phyloP scores from a whole-genome alignment of 2,888 invertebrate genomes.

The Lathronympha strigana region DNA sequence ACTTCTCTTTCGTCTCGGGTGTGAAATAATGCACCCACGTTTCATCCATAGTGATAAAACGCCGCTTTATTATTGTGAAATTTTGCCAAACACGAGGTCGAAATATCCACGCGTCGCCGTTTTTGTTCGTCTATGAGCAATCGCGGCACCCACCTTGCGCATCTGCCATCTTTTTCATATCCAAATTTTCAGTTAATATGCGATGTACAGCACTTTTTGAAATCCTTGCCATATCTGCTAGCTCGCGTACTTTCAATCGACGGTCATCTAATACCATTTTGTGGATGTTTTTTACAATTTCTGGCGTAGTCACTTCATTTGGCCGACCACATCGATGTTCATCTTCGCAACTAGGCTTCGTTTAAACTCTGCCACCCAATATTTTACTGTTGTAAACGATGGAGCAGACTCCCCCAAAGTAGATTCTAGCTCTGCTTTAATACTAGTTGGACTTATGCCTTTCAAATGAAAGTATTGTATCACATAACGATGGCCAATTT shows the following conservation, averaged over 20 bases:
- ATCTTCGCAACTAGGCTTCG: slow-evolving; percentile 37
- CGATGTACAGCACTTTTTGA: slow-evolving; percentile 11
- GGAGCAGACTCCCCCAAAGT: too few relatives aligned
- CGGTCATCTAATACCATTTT: slow-evolving; percentile 33
- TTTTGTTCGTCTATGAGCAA: neutral
- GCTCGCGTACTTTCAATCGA: slow-evolving; percentile 29
- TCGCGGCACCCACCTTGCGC: slow-evolving; percentile 9
- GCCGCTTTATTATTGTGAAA: too few relatives aligned
- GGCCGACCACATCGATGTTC: slow-evolving; percentile 42
- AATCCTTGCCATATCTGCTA: slow-evolving; percentile 36
- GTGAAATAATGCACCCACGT: too few relatives aligned
- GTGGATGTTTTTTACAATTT: too few relatives aligned
- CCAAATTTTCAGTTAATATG: slow-evolving; percentile 4
- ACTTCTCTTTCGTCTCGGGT: too few relatives aligned
- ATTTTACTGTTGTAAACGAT: too few relatives aligned
- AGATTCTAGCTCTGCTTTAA: too few relatives aligned
- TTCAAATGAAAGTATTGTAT: slow-evolving; percentile 4
- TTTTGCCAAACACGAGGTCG: too few relatives aligned
- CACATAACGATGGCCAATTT: neutral
- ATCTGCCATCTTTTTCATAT: slow-evolving; percentile 41
- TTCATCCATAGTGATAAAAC: too few relatives aligned
- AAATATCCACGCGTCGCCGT: slow-evolving; percentile 34
- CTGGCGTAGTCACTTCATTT: slow-evolving; percentile 41
- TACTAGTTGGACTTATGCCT: neutral
- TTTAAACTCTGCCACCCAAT: too few relatives aligned